These are phyloP conservation scores for Lydus trimaculatus DNA, from an alignment of 2,888 invertebrate species.

Conservation along the genomic window DNA sequence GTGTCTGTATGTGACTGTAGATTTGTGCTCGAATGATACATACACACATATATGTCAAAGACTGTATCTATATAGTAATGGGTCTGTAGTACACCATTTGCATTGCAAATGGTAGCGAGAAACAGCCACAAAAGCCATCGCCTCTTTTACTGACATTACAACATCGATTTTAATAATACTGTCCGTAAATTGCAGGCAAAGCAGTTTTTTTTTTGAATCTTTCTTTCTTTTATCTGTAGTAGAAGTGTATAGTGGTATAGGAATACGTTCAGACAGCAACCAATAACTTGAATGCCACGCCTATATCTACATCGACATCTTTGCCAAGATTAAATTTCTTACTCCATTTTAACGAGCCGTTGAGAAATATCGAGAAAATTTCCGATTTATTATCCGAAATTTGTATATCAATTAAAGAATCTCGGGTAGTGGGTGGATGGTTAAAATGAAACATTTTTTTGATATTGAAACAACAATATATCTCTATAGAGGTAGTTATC, in stretches of 20 bases:
- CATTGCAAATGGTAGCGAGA: conserved; percentile 3
- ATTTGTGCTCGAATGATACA: neutral
- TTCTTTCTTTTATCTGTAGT: neutral
- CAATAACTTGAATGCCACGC: conserved; percentile 3
- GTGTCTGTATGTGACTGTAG: neutral
- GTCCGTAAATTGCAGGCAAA: conserved; percentile 1
- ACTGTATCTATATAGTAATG: neutral
- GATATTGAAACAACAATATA: neutral
- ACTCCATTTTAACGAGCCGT: neutral
- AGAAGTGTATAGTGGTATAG: neutral
- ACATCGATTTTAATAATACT: conserved; percentile 7
- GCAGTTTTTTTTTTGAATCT: conserved; percentile 1
- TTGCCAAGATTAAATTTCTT: conserved; percentile 8
- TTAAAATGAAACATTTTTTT: neutral
- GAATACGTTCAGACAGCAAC: neutral
- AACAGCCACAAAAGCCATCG: neutral
- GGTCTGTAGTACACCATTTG: neutral
- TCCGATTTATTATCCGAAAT: neutral
- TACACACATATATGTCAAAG: neutral
- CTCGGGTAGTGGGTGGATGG: neutral
- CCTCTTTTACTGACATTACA: neutral
- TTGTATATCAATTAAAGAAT: neutral
- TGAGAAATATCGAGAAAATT: neutral
- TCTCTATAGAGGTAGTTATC: neutral
- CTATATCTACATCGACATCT: conserved; percentile 7